Base-by-base conservation (phyloP, 2,797 vertebrate genomes). In the Enteromius viviparus region DNA sequence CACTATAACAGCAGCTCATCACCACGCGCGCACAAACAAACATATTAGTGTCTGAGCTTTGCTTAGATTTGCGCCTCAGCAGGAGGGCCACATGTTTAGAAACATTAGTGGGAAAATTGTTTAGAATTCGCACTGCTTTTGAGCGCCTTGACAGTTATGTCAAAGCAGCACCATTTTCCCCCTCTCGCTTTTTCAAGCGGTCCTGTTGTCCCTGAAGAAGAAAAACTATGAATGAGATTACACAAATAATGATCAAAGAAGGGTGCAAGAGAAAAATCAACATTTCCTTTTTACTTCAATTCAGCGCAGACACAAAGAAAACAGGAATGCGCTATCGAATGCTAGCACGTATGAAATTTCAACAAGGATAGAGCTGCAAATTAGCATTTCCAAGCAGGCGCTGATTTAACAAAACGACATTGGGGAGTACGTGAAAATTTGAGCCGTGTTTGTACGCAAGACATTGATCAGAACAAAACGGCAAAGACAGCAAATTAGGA, bases 71-170 rank as follows among this genome's bases (percentile, higher is more conserved):
- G 89, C 89, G 86, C 88, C 84, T 87, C 81, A 86, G 92, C 86
- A 90, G 89, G 90, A 92, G 89, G 85, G 88, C 92, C 89, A 89
- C 92, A 92, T 92, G 91, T 93, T 94, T 93, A 93, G 93, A 92
- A 92, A 93, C 92, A 93, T 94, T 93, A 93, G 90, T 87, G 76
- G 85, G 88, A 87, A 94, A 94, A 93, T 93, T 91, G 90, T 93
- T 93, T 93, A 89, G 91, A 91, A 93, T 94, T 92, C 90, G 91
- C 74, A 81, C 86, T 29, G 87, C 85, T 68, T 89, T 81, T 84
- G 79, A 88, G 91, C 90, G 89, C 89, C 91, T 92, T 94, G 93
- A 91, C 93, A 93, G 92, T 92, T 93, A 90, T 93, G 91, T 93
- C 92, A 92, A 90, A 91, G 90, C 89, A 89, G 84, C 70, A 83